Percentiles rank a stretch among this genome's conserved stretches.
phyloP scores from a whole-genome alignment of 2,113 vertebrate genomes.

The Epinephelus fuscoguttatus region DNA sequence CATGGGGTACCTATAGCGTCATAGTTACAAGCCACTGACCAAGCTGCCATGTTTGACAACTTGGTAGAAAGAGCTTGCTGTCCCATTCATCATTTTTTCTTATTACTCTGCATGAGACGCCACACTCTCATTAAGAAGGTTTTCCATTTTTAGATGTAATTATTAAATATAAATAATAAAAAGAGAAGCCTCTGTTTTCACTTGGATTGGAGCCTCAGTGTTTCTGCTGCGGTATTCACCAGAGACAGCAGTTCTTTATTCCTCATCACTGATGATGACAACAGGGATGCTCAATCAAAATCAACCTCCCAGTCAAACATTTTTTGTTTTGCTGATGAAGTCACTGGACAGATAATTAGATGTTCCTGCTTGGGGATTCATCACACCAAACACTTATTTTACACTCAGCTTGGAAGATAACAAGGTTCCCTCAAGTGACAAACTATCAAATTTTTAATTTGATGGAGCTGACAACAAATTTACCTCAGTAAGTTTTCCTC shows the following conservation, averaged over 20 bases:
- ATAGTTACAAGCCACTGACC: too few relatives aligned
- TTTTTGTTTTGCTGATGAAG: conserved; percentile 45
- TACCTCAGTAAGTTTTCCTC: background rate
- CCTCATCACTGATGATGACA: conserved; percentile 36
- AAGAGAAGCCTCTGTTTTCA: background rate
- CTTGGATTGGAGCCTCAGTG: background rate
- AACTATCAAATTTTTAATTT: background rate
- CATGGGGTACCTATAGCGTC: too few relatives aligned
- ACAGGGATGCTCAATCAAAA: conserved; percentile 43
- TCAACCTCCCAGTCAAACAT: conserved; percentile 46
- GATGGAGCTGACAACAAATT: conserved; percentile 4
- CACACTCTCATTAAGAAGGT: conserved; percentile 19
- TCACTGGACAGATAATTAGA: conserved; percentile 53
- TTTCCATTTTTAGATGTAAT: conserved; percentile 18
- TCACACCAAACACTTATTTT: conserved; percentile 30
- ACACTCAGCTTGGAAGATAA: background rate
- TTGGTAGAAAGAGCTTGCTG: too few relatives aligned
- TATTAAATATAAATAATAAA: conserved; percentile 28
- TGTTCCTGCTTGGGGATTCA: conserved; percentile 36
- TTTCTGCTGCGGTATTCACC: conserved; percentile 7
- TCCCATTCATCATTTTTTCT: background rate
- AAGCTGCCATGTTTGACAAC: too few relatives aligned
- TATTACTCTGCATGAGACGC: background rate
- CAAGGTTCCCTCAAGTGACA: conserved; percentile 19
- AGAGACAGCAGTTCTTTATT: conserved; percentile 24